Percentiles rank a stretch among this genome's conserved stretches.
phyloP scores from a whole-genome alignment of 2,797 vertebrate species.

The Aselliscus stoliczkanus region DNA sequence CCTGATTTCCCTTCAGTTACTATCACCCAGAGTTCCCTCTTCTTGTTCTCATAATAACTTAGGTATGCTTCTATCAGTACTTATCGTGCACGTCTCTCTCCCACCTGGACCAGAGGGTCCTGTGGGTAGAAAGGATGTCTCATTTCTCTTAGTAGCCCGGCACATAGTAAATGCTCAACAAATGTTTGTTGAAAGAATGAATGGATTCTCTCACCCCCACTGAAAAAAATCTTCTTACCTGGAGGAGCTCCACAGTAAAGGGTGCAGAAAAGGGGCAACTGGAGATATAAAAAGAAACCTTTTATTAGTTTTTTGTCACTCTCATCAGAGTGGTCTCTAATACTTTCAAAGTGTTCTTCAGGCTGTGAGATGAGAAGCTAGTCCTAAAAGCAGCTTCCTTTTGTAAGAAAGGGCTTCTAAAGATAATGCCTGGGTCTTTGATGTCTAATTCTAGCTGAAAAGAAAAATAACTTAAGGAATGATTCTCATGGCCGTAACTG shows the following conservation, averaged over 20 bases:
- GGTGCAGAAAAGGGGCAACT: background rate
- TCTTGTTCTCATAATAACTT: background rate
- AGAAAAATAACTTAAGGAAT: background rate
- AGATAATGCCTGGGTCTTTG: background rate
- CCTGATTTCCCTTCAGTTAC: background rate
- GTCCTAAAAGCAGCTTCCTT: background rate
- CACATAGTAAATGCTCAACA: background rate
- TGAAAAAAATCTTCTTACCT: background rate
- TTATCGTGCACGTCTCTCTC: rapidly evolving
- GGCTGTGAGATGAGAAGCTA: background rate
- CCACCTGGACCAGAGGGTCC: background rate
- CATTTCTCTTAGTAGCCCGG: background rate
- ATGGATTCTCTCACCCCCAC: background rate
- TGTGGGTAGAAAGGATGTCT: background rate
- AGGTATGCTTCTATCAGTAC: background rate
- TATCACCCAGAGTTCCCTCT: background rate
- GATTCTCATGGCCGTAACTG: background rate
- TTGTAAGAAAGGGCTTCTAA: constrained; percentile 9
- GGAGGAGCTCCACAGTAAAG: background rate
- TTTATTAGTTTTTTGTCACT: background rate
- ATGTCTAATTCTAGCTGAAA: constrained; percentile 13
- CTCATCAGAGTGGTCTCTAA: background rate
- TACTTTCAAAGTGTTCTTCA: background rate
- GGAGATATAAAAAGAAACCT: background rate
- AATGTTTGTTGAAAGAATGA: background rate